phyloP scores from a whole-genome alignment of 1,140 invertebrate species.

The Drosophila leontia region DNA sequence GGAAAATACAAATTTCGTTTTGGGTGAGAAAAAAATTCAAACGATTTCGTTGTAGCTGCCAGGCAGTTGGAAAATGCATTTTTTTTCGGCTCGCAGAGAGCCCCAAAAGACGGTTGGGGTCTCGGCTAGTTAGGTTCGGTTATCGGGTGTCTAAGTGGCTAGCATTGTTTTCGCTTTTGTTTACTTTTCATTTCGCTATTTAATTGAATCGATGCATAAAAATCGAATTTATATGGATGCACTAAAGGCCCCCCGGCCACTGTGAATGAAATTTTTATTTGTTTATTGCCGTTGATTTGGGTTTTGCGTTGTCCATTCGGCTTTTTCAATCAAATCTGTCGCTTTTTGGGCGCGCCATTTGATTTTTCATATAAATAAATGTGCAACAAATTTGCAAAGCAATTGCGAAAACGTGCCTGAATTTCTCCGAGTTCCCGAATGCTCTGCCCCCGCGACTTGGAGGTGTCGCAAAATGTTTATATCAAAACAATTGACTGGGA shows the following conservation, averaged over 20 bases:
- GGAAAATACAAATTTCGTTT: slow-evolving; percentile 81
- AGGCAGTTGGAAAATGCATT: slow-evolving; percentile 24
- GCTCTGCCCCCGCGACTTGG: slow-evolving; percentile 12
- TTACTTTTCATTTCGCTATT: slow-evolving; percentile 33
- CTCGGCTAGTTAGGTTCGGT: slow-evolving; percentile 14
- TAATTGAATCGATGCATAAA: slow-evolving; percentile 37
- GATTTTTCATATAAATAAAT: slow-evolving; percentile 44
- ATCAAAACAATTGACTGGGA: slow-evolving; percentile 20
- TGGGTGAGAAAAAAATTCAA: slow-evolving; percentile 78
- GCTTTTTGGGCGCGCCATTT: slow-evolving; percentile 27
- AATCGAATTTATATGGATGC: slow-evolving; percentile 45
- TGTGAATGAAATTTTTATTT: slow-evolving; percentile 47
- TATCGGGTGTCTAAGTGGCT: slow-evolving; percentile 3
- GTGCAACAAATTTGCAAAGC: slow-evolving; percentile 31
- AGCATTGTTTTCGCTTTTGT: slow-evolving; percentile 19
- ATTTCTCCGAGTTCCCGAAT: slow-evolving; percentile 23
- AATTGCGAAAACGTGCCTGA: slow-evolving; percentile 39
- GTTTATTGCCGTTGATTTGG: slow-evolving; percentile 25
- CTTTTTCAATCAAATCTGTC: slow-evolving; percentile 33
- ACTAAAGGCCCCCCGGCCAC: slow-evolving; percentile 11
- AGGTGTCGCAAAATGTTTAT: slow-evolving; percentile 15
- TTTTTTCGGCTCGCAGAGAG: slow-evolving; percentile 16
- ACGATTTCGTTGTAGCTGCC: slow-evolving; percentile 33
- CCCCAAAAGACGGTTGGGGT: slow-evolving; percentile 12
- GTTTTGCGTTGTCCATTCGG: slow-evolving; percentile 26